Evolutionary conservation across 2,888 invertebrate genomes (phyloP), one percentile per base, ranked within the genome.

Genomic region (Noctua fimbriata): DNA sequence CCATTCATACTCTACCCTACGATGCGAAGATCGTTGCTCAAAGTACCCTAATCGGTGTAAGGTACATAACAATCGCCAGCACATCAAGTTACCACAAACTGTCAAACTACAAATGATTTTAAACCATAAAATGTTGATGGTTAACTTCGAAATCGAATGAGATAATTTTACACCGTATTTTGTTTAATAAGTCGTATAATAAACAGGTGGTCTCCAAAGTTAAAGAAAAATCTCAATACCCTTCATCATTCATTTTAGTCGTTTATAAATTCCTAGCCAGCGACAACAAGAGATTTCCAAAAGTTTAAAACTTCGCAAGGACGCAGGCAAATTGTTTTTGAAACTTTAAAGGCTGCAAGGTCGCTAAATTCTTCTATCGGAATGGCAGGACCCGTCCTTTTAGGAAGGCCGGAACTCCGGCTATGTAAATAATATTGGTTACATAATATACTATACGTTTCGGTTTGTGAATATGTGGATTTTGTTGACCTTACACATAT

Each of bases 281-380:
- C 58, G 52, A 69, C 69, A 78, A 49, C 55, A 36, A 79, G 41
- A 52, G 67, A 78, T 76, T 73, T 58, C 49, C 1, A 52, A 14
- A 73, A 79, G 73, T 77, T 79, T 52, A 36, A 60, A 79, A 77
- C 73, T 73, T 76, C 41, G 47, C 72, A 66, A 69, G 32, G 69
- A 36, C 60, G 41, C 21, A 65, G 18, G 66, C 58, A 65, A 74
- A 82, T 74, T 86, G 73, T 70, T 82, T 80, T 78, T 32, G 36
- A 63, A 78, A 86, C 63, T 87, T 82, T 79, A 72, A 79, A 78
- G 73, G 69, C 24, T 32, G 44, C 16, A 52, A 72, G 69, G 71
- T 88, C 86, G 71, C 76, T 84, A 76, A 76, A 74, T 69, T 73
- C 63, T 76, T 60, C 18, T 16, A 67, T 73, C 41, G 24, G 24